Base-by-base conservation (phyloP, 2,888 invertebrate genomes). In the Chironomus tentans region DNA sequence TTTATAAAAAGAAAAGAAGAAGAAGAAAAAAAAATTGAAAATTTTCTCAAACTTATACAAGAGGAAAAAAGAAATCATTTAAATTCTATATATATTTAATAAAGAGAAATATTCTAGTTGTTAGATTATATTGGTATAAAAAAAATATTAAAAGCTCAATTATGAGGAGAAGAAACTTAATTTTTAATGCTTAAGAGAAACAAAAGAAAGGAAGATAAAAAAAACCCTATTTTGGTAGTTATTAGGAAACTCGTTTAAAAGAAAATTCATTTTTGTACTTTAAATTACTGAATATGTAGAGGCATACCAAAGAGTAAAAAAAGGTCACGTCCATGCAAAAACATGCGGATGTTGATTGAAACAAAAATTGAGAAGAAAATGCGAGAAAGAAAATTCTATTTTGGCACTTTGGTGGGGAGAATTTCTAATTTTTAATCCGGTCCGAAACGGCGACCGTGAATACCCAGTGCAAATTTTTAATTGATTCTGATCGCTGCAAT, bases 391-490 rank as follows among this genome's bases (percentile, higher is more conserved):
- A 56, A 56, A 56, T 15, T 48, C 18, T 70, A 13, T 61, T 72
- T 38, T 74, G 48, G 74, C 74, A 74, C 74, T 74, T 71, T 68
- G 48, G 62, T 61, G n/a, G n/a, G 56, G 62, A 72, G 10, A 24
- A 28, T 15, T 2, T 22, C 15, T 70, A 6, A 38, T 72, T 38
- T 74, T 21, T 65, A 47, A 74, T 68, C 68, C 56, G 46, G 48
- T 61, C 28, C 22, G 15, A 21, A 28, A 24, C 7, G 3, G 2
- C 13, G 62, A 62, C 13, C 15, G 21, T n/a, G 18, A 28, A 61
- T 21, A 28, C 65, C 61, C 73, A 74, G 74, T 74, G 74, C 74
- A 74, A 74, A 74, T 38, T 28, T 72, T 62, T 21, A 72, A 62
- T 24, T 71, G 28, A 28, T 22, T 65, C 13, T 72, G n/a, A n/a